Evolutionary conservation across 2,797 vertebrate species (phyloP).

Genomic region (Rachycentron canadum): DNA sequence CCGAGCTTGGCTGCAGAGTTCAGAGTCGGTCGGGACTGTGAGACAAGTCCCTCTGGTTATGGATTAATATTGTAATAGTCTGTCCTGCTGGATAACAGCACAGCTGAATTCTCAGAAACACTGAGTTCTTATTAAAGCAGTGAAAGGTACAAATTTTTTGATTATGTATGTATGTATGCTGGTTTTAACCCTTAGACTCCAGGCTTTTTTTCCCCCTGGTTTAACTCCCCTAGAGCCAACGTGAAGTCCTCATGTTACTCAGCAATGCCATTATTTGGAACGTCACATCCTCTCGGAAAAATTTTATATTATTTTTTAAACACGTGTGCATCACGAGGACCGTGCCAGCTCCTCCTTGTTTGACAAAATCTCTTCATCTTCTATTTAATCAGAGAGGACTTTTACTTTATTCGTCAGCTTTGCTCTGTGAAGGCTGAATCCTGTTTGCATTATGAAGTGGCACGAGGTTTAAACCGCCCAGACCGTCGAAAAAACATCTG

Average conservation of each 20-base stretch:
- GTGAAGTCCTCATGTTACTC: neutral
- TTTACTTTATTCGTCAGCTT: neutral
- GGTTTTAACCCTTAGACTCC: neutral
- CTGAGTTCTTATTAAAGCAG: conserved; percentile 17
- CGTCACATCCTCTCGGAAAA: too few relatives aligned
- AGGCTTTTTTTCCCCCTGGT: neutral
- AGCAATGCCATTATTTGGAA: neutral
- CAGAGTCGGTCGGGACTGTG: conserved; percentile 35
- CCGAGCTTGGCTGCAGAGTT: conserved; percentile 53
- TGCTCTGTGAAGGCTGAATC: neutral
- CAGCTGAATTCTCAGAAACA: conserved; percentile 36
- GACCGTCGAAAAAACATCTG: too few relatives aligned
- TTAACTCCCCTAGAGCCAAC: neutral
- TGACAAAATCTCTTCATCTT: neutral
- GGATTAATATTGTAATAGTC: conserved; percentile 60
- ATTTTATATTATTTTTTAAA: neutral
- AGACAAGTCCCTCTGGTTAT: conserved; percentile 48
- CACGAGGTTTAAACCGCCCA: neutral
- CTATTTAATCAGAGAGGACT: neutral
- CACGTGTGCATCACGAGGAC: neutral
- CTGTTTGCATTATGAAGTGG: neutral
- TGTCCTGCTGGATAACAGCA: conserved; percentile 31
- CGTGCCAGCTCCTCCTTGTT: neutral
- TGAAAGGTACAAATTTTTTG: neutral
- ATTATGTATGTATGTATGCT: neutral